Base-by-base conservation (phyloP, 2,113 vertebrate genomes). In the Marmota flaviventris region DNA sequence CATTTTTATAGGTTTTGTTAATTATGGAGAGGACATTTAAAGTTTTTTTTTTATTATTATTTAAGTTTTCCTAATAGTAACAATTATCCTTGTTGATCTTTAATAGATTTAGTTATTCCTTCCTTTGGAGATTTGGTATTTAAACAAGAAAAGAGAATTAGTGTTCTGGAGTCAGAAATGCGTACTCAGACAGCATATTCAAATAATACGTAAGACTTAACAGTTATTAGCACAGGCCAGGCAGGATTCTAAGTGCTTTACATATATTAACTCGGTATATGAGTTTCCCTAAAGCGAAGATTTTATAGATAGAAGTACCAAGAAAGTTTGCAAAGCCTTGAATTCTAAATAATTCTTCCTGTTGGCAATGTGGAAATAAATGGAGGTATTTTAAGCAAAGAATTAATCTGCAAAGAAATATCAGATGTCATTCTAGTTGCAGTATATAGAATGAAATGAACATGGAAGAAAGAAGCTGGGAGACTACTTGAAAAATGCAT, bases 141-240 rank as follows among this genome's bases (percentile, higher is more conserved):
- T 69, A 95, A 76, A 89, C 32, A 95, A 25, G 73, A 93, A 77
- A 92, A 94, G 63, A 73, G 69, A 85, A 85, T 39, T 53, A 58
- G 37, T 76, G 16, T 78, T 85, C 48, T n/a, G 2, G 63, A n/a
- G 29, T 32, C 34, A 85, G 56, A 92, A 77, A 75, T 89, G 48
- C 48, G 61, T 79, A 79, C 24, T 27, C 24, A 63, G 61, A 63
- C 34, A 93, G 81, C 4, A 9, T 69, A 56, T 61, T 94, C 75
- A 76, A 79, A 92, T 85, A 91, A 83, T 77, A 94, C 12, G 34
- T 94, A 78, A 95, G 63, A 81, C 25, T 79, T 65, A 42, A 45
- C 29, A 89, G 70, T 72, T 73, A 29, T 89, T 89, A 77, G 1
- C 29, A 34, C 45, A 27, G 53, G 25, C 25, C 20, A 93, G 56